Base-by-base conservation (phyloP, 2,888 invertebrate species). In the Sinopyrophorus schimmeli region DNA sequence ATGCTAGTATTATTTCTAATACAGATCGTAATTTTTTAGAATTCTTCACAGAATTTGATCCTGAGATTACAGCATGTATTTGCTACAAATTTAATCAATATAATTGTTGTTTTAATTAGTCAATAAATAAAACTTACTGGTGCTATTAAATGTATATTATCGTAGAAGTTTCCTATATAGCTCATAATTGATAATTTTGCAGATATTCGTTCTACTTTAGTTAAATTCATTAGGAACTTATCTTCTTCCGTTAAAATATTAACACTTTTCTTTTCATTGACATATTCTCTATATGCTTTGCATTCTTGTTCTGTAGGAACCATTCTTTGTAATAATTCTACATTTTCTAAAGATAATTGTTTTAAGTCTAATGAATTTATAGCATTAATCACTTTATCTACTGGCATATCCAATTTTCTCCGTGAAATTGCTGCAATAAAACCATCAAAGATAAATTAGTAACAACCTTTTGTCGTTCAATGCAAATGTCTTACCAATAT, bases 81-180 rank as follows among this genome's bases (percentile, higher is more conserved):
- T 98, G 97, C 78, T 89, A 71, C 50, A 74, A 73, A 54, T n/a
- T n/a, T 10, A 31, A 16, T 18, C n/a, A 12, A 9, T 14, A 41
- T 26, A 27, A 12, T 16, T 31, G 44, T 26, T 31, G 37, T 7
- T 23, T 43, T 37, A 7, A 21, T 23, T 14, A 20, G 16, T 27
- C 17, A 20, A 32, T 10, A 76, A n/a, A n/a, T n/a, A n/a, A n/a
- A n/a, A n/a, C 80, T 78, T 74, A 89, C 88, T 57, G 97, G 97
- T 57, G 92, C 89, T 55, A 98, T 88, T 1, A 94, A 78, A 69
- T 93, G 92, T 17, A 94, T 79, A 68, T 89, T 93, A 69, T 99
- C 98, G 68, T 89, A 89, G 79, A 96, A 99, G 73, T 95, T 97
- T 32, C 94, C 95, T 80, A 99, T 95, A 70, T 97, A 98, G 67